Base-by-base conservation (phyloP, 2,113 vertebrate species). In the Mormoops blainvillei region DNA sequence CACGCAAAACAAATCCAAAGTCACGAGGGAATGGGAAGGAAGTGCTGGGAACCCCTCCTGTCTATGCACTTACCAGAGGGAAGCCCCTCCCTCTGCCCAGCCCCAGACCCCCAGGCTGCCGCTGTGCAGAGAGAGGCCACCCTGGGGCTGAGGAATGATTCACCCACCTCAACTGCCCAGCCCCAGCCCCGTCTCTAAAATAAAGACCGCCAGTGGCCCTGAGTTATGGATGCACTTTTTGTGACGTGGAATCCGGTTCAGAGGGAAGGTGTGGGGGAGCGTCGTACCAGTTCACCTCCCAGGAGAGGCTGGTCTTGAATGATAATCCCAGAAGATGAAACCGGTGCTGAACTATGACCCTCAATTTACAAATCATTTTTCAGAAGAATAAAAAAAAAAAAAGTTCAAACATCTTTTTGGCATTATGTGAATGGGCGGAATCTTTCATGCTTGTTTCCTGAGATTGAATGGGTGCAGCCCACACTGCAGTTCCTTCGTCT, bases 81-180 rank as follows among this genome's bases (percentile, higher is more conserved):
- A 96, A 97, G 86, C 91, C 94, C 96, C 92, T 89, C 78, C 85
- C 77, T 2, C 78, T 98, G 98, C 98, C 98, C 96, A 97, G 97
- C 95, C 95, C 94, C 91, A 97, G 98, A 98, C 98, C 98, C 98
- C 96, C 94, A 91, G 95, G 92, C 97, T 92, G 97, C 94, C 86
- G 48, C 6, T 6, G 89, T 92, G 96, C 96, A 96, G 98, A 83
- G 98, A 83, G 95, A 97, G 98, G 96, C 98, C 97, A 98, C 97
- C 94, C 96, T 94, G 97, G 98, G 97, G 97, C 86, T 83, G 92
- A 93, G 95, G 97, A 97, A 95, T 97, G 94, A 97, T 98, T 98
- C 98, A 98, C 98, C 98, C 96, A 81, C 95, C 68, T 73, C 9
- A 89, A 97, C 95, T 83, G 86, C 95, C 97, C 97, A 81, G 95